Conservation (phyloP, 1,140 invertebrate genomes). For the Solenopsis invicta region DNA sequence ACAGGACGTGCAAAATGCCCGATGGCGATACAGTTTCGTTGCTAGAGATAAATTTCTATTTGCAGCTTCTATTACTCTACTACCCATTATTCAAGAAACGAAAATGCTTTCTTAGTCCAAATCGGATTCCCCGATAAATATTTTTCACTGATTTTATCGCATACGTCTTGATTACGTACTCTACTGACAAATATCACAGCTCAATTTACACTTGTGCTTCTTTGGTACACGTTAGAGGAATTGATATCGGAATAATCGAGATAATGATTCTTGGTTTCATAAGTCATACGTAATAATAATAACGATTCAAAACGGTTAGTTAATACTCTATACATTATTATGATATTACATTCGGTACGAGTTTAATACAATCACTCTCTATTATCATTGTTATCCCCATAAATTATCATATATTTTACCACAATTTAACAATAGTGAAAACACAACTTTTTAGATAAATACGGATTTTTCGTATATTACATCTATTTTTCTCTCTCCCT, state of each 20-base stretch:
- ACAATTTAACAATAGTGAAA: background rate
- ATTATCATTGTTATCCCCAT: background rate
- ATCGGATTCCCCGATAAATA: constrained; percentile 14
- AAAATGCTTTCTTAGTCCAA: constrained; percentile 36
- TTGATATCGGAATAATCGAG: background rate
- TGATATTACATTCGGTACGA: background rate
- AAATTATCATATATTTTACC: background rate
- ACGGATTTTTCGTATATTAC: background rate
- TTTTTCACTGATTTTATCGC: background rate
- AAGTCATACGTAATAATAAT: background rate
- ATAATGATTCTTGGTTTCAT: background rate
- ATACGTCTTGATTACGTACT: background rate
- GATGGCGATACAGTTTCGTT: constrained; percentile 72
- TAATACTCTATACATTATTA: background rate
- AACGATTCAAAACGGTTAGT: background rate
- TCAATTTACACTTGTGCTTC: background rate
- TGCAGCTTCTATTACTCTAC: constrained; percentile 6
- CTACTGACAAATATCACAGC: background rate
- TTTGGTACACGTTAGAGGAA: background rate
- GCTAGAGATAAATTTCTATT: constrained; percentile 67
- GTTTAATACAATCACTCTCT: background rate
- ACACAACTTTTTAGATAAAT: background rate
- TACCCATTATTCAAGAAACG: background rate
- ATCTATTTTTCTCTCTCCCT: background rate
- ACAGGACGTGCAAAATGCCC: constrained; percentile 66